Evolutionary conservation across 2,113 vertebrate species (phyloP).

Genomic region (Menidia beryllina): DNA sequence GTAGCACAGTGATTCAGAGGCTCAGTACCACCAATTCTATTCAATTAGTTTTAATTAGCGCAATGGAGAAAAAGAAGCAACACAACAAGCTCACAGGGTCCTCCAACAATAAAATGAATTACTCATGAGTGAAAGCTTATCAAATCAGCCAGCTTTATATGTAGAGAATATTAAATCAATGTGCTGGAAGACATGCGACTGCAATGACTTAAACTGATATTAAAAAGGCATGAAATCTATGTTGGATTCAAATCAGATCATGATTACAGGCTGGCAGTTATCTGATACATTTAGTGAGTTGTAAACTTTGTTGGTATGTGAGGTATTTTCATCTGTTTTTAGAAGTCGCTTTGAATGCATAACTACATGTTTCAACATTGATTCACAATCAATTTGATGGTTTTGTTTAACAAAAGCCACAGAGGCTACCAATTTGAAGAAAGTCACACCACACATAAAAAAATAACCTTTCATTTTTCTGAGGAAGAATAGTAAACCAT

Average conservation of each 20-base stretch:
- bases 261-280: constrained; percentile 48
- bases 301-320: constrained; percentile 39
- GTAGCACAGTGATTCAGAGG: constrained; percentile 50
- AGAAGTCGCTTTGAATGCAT: constrained; percentile 34
- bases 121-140: constrained; percentile 78
- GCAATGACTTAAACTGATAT: constrained; percentile 57
- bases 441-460: no score
- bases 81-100: constrained; percentile 62
- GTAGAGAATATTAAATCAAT: constrained; percentile 73
- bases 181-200: constrained; percentile 48
- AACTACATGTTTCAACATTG: constrained; percentile 4
- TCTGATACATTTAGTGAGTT: constrained; percentile 56
- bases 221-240: constrained; percentile 62
- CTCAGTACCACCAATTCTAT: constrained; percentile 70
- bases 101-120: constrained; percentile 76
- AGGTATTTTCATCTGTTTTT: constrained; percentile 46
- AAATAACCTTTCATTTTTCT: no score
- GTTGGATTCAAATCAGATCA: constrained; percentile 59
- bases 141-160: constrained; percentile 71
- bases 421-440: no score
- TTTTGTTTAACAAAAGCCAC: no score
- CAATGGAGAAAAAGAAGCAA: constrained; percentile 60
- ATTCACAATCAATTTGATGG: not conserved
- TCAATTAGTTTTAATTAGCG: constrained; percentile 80
- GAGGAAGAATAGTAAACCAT: no score